Percentiles rank a stretch among this genome's conserved stretches.
Conservation (phyloP, 2,888 invertebrate species). For the Latrodectus hesperus region DNA sequence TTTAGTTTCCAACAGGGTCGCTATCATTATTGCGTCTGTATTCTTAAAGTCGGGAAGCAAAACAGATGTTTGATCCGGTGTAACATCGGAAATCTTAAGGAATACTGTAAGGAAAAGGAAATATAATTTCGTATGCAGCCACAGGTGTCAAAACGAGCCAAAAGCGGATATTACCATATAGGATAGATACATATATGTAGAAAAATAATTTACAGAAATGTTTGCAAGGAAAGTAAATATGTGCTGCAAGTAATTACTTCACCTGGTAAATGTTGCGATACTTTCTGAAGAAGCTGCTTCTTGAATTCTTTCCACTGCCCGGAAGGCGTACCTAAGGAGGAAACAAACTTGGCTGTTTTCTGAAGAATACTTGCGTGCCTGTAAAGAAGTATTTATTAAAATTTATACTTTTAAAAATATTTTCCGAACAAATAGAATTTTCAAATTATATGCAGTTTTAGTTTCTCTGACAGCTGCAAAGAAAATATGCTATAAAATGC, state of each 20-base stretch:
- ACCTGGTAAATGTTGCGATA: slow-evolving; percentile 57
- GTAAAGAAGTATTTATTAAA: background rate
- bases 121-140: too few relatives aligned
- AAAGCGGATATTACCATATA: too few relatives aligned
- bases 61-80: slow-evolving; percentile 4
- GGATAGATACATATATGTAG: too few relatives aligned
- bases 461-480: too few relatives aligned
- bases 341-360: slow-evolving; percentile 31
- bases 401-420: background rate
- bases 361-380: slow-evolving; percentile 38
- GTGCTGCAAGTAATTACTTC: background rate
- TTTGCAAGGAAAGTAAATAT: background rate
- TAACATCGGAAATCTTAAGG: slow-evolving; percentile 30
- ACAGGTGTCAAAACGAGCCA: too few relatives aligned
- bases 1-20: slow-evolving; percentile 6
- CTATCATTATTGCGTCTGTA: background rate
- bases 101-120: slow-evolving; percentile 15
- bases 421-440: too few relatives aligned
- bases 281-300: slow-evolving; percentile 28
- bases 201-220: too few relatives aligned
- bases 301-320: slow-evolving; percentile 36
- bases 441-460: too few relatives aligned
- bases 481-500: too few relatives aligned
- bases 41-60: background rate
- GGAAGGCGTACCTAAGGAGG: slow-evolving; percentile 3